phyloP scores from a whole-genome alignment of 2,888 invertebrate genomes.

The Stictocephala bisonia region DNA sequence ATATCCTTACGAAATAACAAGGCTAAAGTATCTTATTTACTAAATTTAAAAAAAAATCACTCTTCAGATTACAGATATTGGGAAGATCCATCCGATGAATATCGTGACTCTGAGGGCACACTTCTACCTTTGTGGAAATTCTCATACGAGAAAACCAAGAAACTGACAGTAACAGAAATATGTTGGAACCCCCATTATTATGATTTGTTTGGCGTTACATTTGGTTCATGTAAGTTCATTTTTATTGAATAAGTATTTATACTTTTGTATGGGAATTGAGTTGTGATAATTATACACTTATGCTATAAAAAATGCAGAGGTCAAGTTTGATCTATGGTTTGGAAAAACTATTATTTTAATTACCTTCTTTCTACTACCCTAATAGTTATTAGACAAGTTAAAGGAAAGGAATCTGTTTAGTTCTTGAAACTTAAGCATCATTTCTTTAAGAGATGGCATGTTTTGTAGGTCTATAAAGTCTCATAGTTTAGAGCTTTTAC shows the following conservation, averaged over 20 bases:
- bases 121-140: conserved; percentile 95
- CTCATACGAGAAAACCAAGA: conserved; percentile 84
- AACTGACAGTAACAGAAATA: conserved; percentile 86
- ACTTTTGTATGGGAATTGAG: no score
- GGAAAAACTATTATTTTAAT: no score
- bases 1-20: no score
- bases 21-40: neutral
- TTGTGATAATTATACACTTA: no score
- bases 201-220: conserved; percentile 91
- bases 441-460: no score
- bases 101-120: conserved; percentile 91
- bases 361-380: no score
- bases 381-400: no score
- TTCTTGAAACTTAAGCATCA: no score
- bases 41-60: neutral
- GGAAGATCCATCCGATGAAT: conserved; percentile 97
- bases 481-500: no score
- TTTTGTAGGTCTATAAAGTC: no score
- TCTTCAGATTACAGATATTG: conserved; percentile 91
- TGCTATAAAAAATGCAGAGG: neutral
- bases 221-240: conserved; percentile 83
- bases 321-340: neutral
- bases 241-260: neutral
- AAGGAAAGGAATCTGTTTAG: no score
- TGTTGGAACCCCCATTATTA: conserved; percentile 91